Evolutionary conservation across 2,113 vertebrate genomes (phyloP).

Genomic region (Boleophthalmus pectinirostris): DNA sequence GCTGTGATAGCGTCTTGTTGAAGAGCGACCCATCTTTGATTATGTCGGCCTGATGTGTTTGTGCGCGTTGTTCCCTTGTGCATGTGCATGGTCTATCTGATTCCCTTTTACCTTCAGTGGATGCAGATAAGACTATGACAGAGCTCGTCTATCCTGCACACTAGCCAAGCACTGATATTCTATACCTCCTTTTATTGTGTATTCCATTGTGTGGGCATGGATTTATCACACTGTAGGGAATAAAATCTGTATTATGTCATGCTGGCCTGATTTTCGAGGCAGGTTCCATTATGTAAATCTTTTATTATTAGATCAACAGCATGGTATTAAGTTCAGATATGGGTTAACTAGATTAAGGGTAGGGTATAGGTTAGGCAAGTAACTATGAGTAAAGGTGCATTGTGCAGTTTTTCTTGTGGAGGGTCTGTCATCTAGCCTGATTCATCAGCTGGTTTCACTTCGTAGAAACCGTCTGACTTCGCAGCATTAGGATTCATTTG

Average conservation of each 20-base stretch:
- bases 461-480: too few relatives aligned
- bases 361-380: too few relatives aligned
- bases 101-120: conserved; percentile 44
- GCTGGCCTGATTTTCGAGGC: too few relatives aligned
- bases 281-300: too few relatives aligned
- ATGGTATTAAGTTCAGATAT: too few relatives aligned
- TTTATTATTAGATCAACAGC: too few relatives aligned
- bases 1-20: conserved; percentile 48
- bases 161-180: conserved; percentile 40
- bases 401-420: too few relatives aligned
- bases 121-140: conserved; percentile 56
- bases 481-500: too few relatives aligned
- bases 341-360: too few relatives aligned
- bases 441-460: too few relatives aligned
- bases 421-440: too few relatives aligned
- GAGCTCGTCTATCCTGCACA: conserved; percentile 38
- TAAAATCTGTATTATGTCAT: background rate
- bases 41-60: conserved; percentile 51
- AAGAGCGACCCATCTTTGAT: conserved; percentile 55
- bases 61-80: conserved; percentile 40
- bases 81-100: conserved; percentile 57
- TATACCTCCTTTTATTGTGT: conserved; percentile 24
- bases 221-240: background rate
- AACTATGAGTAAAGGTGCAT: too few relatives aligned
- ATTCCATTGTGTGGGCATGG: background rate